Evolutionary conservation across 2,797 vertebrate species (phyloP).

Genomic region (Botia almorhae): DNA sequence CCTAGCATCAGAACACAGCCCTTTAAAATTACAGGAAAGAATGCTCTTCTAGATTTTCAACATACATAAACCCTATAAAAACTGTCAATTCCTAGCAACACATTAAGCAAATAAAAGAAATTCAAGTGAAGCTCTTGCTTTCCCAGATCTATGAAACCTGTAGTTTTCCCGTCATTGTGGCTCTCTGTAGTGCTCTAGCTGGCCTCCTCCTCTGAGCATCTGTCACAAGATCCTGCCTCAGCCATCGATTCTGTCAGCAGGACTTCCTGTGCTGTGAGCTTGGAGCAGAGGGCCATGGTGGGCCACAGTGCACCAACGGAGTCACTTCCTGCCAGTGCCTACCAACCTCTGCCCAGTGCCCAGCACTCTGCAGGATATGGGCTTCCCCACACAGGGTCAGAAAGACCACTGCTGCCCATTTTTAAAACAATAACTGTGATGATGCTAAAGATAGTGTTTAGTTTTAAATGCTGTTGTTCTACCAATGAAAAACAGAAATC

Average conservation of each 20-base stretch:
- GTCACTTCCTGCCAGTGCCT: slow-evolving; percentile 59
- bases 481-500: neutral
- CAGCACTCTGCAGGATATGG: slow-evolving; percentile 52
- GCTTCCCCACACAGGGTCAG: slow-evolving; percentile 27
- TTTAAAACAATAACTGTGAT: neutral
- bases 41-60: neutral
- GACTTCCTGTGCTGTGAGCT: slow-evolving; percentile 63
- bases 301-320: slow-evolving; percentile 58
- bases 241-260: slow-evolving; percentile 62
- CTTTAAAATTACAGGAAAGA: neutral
- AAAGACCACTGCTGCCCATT: slow-evolving; percentile 25
- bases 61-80: neutral
- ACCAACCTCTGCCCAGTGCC: slow-evolving; percentile 54
- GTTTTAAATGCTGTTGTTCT: neutral
- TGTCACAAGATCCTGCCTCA: slow-evolving; percentile 62
- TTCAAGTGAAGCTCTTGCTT: neutral
- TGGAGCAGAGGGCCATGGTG: slow-evolving; percentile 62
- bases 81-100: neutral
- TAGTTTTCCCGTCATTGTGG: slow-evolving; percentile 42
- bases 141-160: neutral
- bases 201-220: slow-evolving; percentile 61
- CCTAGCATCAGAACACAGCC: neutral
- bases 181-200: slow-evolving; percentile 50
- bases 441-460: neutral
- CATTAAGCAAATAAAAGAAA: neutral